A percentile compares a stretch with the other conserved stretches of the same genome.
Conservation (phyloP, 1,140 invertebrate species). For the Drosophila navojoa region DNA sequence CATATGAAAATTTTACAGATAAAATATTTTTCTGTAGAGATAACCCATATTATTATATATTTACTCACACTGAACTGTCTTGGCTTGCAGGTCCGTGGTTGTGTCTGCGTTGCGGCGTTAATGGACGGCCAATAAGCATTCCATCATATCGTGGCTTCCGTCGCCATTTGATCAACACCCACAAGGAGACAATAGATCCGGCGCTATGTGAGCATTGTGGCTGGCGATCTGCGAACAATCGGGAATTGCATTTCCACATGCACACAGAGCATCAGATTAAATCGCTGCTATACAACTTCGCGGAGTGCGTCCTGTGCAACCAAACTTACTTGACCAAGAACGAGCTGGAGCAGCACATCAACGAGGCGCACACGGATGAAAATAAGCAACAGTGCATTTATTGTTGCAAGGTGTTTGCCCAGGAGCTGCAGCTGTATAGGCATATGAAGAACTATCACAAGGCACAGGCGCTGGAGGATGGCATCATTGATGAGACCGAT, state of each 20-base stretch:
- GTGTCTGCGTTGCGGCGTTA: constrained; percentile 88
- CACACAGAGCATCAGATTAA: constrained; percentile 91
- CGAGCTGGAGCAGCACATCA: constrained; percentile 85
- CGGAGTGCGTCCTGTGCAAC: constrained; percentile 90
- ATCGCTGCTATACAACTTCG: constrained; percentile 89
- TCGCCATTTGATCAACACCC: constrained; percentile 91
- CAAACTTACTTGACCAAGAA: constrained; percentile 88
- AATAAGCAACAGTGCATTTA: constrained; percentile 87
- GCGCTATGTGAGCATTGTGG: constrained; percentile 94
- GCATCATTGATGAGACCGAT: constrained; percentile 87
- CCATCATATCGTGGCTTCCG: constrained; percentile 90
- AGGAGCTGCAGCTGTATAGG: constrained; percentile 87
- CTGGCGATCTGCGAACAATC: constrained; percentile 89
- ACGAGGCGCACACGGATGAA: constrained; percentile 81
- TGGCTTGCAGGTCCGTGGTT: constrained; percentile 86
- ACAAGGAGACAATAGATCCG: constrained; percentile 91
- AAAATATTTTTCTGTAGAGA: no score
- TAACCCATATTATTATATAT: no score
- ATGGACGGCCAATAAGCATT: constrained; percentile 88
- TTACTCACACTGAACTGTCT: no score
- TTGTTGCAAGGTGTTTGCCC: constrained; percentile 87
- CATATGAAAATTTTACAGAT: no score
- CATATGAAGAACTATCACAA: constrained; percentile 88
- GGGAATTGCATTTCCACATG: constrained; percentile 91
- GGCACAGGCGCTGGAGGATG: constrained; percentile 86